Base-by-base conservation (phyloP, 2,113 vertebrate species). In the Gadus macrocephalus region DNA sequence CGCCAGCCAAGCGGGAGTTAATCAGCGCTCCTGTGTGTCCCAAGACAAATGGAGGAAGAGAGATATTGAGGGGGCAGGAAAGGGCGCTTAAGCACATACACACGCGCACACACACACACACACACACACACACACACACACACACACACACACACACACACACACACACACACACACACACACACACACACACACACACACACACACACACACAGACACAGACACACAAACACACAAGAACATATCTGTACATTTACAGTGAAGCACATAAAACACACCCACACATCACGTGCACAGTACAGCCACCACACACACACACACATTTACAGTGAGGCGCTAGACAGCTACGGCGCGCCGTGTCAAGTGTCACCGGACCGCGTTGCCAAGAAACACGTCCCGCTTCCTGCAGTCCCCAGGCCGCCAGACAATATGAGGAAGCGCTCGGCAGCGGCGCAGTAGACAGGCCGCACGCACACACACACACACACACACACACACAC, bases 361-460 rank as follows among this genome's bases (percentile, higher is more conserved):
- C 86, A 85, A 88, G 69, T 83, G 81, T 87, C 83, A 81, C 78
- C 71, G 83, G 60, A 42, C 81, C 12, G 66, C 15, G 58, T 69
- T 67, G 70, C 83, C 73, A 81, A 84, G 81, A 78, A 80, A 74
- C 60, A 79, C 81, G 87, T 92, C 90, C 90, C 81, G 77, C 72
- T 89, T 91, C 83, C 86, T 81, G 71, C 70, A 65, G 70, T 72
- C 35, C 20, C 75, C 67, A 79, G 31, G 53, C 56, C 28, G 75
- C 42, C 79, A 84, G 79, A 90, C 89, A 90, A 89, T 90, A 67
- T 81, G 79, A 85, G 89, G 88, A 89, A 91, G 87, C 15, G 8
- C 42, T 49, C 42, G 2, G 42, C 42, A 49, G 79, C 62, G 38
- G 58, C 72, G 66, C 59, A 61, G 62, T 67, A 67, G 72, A 35